Evolutionary conservation across 2,888 invertebrate species (phyloP).

Genomic region (Microplitis manilae): DNA sequence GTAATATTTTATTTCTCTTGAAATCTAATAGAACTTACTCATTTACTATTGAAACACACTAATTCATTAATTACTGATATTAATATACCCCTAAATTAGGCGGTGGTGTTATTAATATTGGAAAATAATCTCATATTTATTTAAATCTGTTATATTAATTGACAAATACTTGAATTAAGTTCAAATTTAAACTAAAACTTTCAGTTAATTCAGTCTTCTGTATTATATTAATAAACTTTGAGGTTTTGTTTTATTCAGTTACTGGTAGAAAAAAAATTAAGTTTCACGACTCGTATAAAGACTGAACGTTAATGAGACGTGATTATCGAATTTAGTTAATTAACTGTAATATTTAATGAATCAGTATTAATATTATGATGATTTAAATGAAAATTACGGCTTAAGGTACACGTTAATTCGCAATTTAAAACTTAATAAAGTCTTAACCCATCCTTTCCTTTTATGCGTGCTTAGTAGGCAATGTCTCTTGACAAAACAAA

Average conservation of each 20-base stretch:
- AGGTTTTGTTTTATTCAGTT: too few relatives aligned
- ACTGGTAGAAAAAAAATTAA: constrained; percentile 9
- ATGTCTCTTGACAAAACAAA: constrained; percentile 38
- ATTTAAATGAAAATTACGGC: constrained; percentile 41
- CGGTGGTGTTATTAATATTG: too few relatives aligned
- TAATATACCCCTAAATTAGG: too few relatives aligned
- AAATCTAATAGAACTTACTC: background rate
- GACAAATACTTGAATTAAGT: too few relatives aligned
- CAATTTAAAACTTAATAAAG: constrained; percentile 37
- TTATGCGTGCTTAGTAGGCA: constrained; percentile 54
- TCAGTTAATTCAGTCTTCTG: background rate
- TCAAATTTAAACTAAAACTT: background rate
- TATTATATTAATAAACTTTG: background rate
- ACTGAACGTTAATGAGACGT: constrained; percentile 45
- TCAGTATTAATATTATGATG: constrained; percentile 50
- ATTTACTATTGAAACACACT: too few relatives aligned
- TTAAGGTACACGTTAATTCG: constrained; percentile 35
- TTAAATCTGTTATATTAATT: too few relatives aligned
- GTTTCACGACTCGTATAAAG: constrained; percentile 41
- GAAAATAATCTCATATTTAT: too few relatives aligned
- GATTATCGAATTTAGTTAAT: constrained; percentile 40
- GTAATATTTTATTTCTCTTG: constrained; percentile 42
- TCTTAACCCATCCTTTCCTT: background rate
- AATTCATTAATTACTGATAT: too few relatives aligned
- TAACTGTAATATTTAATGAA: constrained; percentile 45